phyloP scores from a whole-genome alignment of 2,888 invertebrate species.

The Pasiphila rectangulata region DNA sequence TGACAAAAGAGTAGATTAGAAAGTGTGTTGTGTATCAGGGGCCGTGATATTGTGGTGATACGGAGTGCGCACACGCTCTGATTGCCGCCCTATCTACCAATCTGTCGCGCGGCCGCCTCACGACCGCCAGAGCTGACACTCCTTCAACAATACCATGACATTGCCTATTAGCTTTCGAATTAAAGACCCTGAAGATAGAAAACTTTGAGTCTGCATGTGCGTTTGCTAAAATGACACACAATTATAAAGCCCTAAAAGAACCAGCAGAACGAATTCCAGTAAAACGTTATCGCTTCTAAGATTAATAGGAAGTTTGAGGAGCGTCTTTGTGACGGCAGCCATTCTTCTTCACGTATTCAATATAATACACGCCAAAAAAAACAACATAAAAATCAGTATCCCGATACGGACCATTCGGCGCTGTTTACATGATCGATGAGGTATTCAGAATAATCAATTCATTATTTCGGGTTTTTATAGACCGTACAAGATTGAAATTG shows the following conservation, averaged over 20 bases:
- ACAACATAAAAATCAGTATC: constrained; percentile 25
- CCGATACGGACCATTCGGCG: constrained; percentile 33
- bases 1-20: constrained; percentile 80
- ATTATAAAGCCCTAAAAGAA: constrained; percentile 1
- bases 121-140: constrained; percentile 21
- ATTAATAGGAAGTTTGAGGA: constrained; percentile 6
- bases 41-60: constrained; percentile 52
- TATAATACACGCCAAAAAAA: constrained; percentile 29
- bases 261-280: neutral
- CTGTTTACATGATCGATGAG: constrained; percentile 46
- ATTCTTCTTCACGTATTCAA: constrained; percentile 24
- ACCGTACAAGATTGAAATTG: constrained; percentile 23
- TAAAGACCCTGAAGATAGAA: constrained; percentile 6
- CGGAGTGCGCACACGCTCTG: constrained; percentile 72
- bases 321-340: constrained; percentile 13
- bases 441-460: constrained; percentile 42
- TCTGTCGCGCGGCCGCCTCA: constrained; percentile 63
- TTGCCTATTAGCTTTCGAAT: constrained; percentile 19
- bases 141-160: constrained; percentile 22
- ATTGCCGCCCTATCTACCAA: constrained; percentile 75
- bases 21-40: constrained; percentile 77
- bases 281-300: constrained; percentile 13
- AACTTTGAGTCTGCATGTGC: neutral
- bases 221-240: neutral
- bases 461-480: constrained; percentile 35